Evolutionary conservation across 2,888 invertebrate species (phyloP), one percentile per base, ranked within the genome.

Genomic region (Aplocera efformata): DNA sequence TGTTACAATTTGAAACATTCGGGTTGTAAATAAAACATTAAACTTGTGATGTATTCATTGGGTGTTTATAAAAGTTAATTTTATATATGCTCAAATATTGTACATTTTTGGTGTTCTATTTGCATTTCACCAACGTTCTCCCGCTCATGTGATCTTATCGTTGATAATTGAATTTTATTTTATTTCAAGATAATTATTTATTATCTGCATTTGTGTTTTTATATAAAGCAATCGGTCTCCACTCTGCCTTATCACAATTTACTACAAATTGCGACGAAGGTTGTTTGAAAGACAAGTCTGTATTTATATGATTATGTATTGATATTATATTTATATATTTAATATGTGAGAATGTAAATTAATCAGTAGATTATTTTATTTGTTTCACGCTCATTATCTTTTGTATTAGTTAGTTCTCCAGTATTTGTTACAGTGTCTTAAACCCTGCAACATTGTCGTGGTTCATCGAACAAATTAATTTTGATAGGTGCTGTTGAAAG

Each of bases 401-500:
- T 36, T 39, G 17, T 24, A 9, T 46, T 26, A 38, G 25, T 25
- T 26, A 17, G 41, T 31, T 35, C 26, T 42, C 29, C 54, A 56
- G 54, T 56, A 56, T 56, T 56, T 42, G 47, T 48, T 48, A 46
- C 48, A 40, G 26, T 48, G 31, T 33, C 10, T 36, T 32, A 27
- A 41, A 39, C 23, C 26, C 52, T 42, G 44, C 48, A 35, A 42
- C 28, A 11, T 9, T 55, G 63, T 62, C 58, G 55, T 67, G 64
- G 57, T 55, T 42, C 56, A 63, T 60, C 58, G 70, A 73, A 71
- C 67, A 74, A 75, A 72, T 68, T 67, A 53, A 60, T 58, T 64
- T 63, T 60, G 61, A 60, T 74, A 72, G 76, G 76, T 76, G 76
- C 76, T 75, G 59, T 59, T 50, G 29, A 53, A 55, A 36, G 24